Evolutionary conservation across 2,113 vertebrate genomes (phyloP).

Genomic region (Phycodurus eques): DNA sequence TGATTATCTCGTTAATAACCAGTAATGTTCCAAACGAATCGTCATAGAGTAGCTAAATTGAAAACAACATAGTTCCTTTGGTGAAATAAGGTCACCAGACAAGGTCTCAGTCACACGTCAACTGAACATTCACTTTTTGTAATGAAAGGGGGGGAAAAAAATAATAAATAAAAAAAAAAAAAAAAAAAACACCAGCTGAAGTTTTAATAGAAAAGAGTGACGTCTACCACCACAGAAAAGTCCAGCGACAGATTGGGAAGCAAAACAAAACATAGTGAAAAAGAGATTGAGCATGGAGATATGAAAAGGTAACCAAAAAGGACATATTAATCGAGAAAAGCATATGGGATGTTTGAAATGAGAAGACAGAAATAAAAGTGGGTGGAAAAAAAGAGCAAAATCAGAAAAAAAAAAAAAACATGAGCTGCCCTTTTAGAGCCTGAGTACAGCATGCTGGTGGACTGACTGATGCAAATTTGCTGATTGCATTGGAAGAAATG

Average conservation of each 20-base stretch:
- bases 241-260: background rate
- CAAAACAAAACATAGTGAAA: constrained; percentile 2
- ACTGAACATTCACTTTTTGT: background rate
- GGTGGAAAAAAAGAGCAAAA: constrained; percentile 4
- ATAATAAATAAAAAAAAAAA: background rate
- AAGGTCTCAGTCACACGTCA: background rate
- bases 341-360: background rate
- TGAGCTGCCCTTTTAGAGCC: constrained; percentile 23
- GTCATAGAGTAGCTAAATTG: background rate
- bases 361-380: background rate
- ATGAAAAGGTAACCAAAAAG: constrained; percentile 5
- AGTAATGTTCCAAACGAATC: background rate
- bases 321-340: background rate
- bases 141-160: background rate
- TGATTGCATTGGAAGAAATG: constrained; percentile 20
- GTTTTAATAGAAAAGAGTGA: constrained; percentile 7
- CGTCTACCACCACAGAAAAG: background rate
- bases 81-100: background rate
- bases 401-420: background rate
- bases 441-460: constrained; percentile 44
- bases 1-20: background rate
- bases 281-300: background rate
- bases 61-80: background rate
- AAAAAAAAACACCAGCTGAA: background rate
- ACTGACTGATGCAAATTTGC: constrained; percentile 24